Evolutionary conservation across 2,888 invertebrate genomes (phyloP), one percentile per base, ranked within the genome.

Genomic region (Papilio demoleus): DNA sequence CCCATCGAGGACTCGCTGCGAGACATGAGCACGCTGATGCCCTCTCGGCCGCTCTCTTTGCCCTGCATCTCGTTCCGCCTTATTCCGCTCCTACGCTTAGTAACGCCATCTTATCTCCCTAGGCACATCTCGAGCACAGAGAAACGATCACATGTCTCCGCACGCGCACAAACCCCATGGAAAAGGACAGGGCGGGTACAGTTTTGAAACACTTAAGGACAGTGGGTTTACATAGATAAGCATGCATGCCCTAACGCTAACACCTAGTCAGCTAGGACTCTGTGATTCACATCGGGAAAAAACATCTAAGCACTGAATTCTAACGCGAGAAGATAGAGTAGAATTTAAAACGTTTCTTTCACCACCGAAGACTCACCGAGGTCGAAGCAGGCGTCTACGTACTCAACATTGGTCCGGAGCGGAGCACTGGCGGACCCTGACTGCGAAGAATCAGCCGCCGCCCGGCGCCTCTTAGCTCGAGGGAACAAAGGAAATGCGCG

Each of bases 1-100:
- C 92, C 94, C 91, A 95, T 94, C 87, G 95, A 95, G 75, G 96
- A 93, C 92, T 95, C 95, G 93, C 96, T 93, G 88, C 95, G 95
- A 75, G 96, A 96, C 95, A 96, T 95, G 86, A 88, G 93, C 81
- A 87, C 84, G 82, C 86, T 84, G 70, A 72, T 71, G 67, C 87
- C 85, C 80, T 87, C 88, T 81, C 86, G 85, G 74, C 85, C 84
- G 76, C 83, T 81, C 74, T 88, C 88, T 69, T 77, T 79, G 75
- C 84, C 86, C 84, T 89, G 86, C 81, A 80, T 81, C 86, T 90
- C 90, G 87, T 88, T 81, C 73, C 88, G 85, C 82, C 85, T 90
- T 89, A 91, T 90, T 82, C 82, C 75, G 85, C 88, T 89, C 86
- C 85, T 90, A 90, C 82, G 84, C 85, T 88, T 88, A 87, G 81